Conservation (phyloP, 1,140 invertebrate species). For the Procambarus virginalis region DNA sequence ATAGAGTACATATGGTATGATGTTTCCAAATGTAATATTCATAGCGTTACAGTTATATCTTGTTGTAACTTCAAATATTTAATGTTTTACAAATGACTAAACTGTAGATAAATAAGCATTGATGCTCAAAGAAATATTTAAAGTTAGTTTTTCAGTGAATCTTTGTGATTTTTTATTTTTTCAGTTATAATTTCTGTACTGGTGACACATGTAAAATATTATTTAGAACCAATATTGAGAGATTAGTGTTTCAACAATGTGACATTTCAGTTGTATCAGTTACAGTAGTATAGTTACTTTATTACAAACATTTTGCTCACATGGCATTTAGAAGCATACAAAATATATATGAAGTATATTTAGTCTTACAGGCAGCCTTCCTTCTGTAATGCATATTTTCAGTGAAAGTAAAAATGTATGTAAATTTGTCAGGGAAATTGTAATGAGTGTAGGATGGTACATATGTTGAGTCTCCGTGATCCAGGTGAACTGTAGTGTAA, state of each 20-base stretch:
- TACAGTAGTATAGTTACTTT: background rate
- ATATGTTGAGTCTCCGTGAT: too few species aligned
- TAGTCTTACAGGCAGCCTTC: background rate
- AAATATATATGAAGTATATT: background rate
- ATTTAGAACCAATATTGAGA: background rate
- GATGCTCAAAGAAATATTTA: constrained; percentile 4
- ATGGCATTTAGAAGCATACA: background rate
- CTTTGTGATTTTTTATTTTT: background rate
- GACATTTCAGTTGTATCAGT: background rate
- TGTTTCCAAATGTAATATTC: background rate
- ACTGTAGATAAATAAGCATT: background rate
- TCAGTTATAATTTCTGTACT: background rate
- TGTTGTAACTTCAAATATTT: constrained; percentile 5
- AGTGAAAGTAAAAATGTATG: too few species aligned
- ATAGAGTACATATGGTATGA: background rate
- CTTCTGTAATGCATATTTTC: background rate
- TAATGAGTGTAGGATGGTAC: too few species aligned
- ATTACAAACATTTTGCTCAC: background rate
- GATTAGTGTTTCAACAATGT: background rate
- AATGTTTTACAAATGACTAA: background rate
- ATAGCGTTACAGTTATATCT: background rate
- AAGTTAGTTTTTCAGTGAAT: background rate
- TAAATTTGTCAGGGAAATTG: too few species aligned
- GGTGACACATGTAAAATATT: background rate
- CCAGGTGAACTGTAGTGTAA: too few species aligned